Conservation (phyloP, 2,888 invertebrate genomes). For the Myathropa florea region DNA sequence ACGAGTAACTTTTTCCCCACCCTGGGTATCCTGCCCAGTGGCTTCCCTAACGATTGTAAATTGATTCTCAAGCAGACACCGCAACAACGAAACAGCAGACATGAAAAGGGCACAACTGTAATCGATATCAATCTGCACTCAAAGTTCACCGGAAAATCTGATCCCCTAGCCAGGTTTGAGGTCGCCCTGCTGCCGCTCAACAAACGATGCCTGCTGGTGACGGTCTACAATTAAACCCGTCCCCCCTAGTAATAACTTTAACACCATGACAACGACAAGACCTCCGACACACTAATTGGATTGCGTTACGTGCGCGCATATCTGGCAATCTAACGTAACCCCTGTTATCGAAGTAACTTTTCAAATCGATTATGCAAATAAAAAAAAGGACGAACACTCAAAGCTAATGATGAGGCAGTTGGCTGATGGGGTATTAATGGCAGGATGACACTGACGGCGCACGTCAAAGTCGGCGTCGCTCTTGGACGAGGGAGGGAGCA, state of each 20-base stretch:
- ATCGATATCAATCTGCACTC: conserved; percentile 2
- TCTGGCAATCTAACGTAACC: neutral
- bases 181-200: neutral
- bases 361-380: neutral
- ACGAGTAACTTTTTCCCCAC: no score
- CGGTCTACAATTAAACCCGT: neutral
- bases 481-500: neutral
- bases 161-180: neutral
- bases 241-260: neutral
- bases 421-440: neutral
- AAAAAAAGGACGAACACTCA: neutral
- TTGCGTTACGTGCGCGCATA: neutral
- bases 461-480: neutral
- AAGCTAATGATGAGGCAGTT: neutral
- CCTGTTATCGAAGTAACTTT: neutral
- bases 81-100: neutral
- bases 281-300: neutral
- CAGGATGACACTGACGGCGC: neutral
- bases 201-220: neutral
- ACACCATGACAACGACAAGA: neutral
- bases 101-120: neutral
- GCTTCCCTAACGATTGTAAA: neutral
- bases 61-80: neutral
- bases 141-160: neutral
- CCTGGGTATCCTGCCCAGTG: neutral